A percentile compares a stretch with the other conserved stretches of the same genome.
phyloP scores from a whole-genome alignment of 2,888 invertebrate species.

The Callinectes sapidus region DNA sequence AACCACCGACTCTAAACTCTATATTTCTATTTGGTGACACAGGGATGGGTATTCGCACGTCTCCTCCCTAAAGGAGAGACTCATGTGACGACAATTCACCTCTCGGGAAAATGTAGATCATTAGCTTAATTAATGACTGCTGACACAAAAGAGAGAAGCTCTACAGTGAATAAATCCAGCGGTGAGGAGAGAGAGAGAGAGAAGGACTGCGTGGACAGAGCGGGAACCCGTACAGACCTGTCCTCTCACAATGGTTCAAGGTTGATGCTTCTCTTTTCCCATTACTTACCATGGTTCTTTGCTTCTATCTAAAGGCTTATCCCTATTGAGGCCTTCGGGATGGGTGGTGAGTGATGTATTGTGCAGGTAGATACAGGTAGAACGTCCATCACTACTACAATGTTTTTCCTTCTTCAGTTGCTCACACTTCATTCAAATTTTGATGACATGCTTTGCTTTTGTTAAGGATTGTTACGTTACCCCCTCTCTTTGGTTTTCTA shows the following conservation, averaged over 20 bases:
- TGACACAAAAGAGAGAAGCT: not conserved
- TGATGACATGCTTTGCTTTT: not conserved
- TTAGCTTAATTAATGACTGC: not conserved
- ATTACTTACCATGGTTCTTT: not conserved
- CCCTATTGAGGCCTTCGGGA: not conserved
- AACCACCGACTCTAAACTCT: not conserved
- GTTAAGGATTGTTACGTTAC: not conserved
- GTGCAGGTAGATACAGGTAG: not conserved
- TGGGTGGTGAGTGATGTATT: not conserved
- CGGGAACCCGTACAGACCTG: not conserved
- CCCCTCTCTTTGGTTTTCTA: not conserved
- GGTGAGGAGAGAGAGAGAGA: not conserved
- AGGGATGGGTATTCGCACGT: not conserved
- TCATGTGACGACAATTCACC: not conserved
- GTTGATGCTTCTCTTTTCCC: not conserved
- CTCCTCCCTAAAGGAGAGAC: not conserved
- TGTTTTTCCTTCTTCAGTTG: not conserved
- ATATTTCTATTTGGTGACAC: not conserved
- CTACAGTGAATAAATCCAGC: not conserved
- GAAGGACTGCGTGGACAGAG: not conserved
- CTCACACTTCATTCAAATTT: not conserved
- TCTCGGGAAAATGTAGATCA: not conserved
- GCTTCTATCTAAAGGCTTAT: not conserved
- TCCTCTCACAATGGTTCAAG: not conserved
- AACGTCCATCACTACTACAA: not conserved